Base-by-base conservation (phyloP, 2,113 vertebrate genomes). In the human (Homo sapiens) region DNA sequence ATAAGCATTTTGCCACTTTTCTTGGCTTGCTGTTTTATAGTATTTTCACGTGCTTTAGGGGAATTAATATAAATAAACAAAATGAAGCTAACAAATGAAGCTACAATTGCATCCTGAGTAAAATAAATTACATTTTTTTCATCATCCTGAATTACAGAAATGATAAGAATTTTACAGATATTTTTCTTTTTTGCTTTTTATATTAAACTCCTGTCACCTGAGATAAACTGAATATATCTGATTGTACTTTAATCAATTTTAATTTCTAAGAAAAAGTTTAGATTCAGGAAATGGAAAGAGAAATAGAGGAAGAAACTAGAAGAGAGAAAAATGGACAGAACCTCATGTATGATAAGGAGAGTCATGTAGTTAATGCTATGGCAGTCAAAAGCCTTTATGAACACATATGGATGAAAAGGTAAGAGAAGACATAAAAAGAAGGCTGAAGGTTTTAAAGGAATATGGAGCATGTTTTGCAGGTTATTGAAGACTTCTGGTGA, bases 391-490 rank as follows among this genome's bases (percentile, higher is more conserved):
- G 23, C 10, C 11, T 55, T 89, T 45, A 30, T 4, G 30, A 83
- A 83, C 12, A 25, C 4, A 30, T 14, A 6, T 73, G 45, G 8
- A 40, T 1, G 4, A 2, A 86, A 40, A 91, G 17, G 7, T 43
- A 32, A 92, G 7, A 76, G 1, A 57, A 14, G 17, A 3, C 3
- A 45, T 66, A 52, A 52, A 38, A 43, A 30, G 8, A 50, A 38
- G 1, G 17, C 10, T 43, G 68, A 72, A 83, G 11, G 6, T 68
- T 93, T 94, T 48, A 80, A 82, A 76, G 5, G 14, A 27, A 17
- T 38, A 5, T 40, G 8, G 9, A 40, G 1, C 18, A 32, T 43
- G 32, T 4, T 43, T 32, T 70, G 4, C 1, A 72, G 2, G 0
- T 43, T 32, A 80, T 16, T 48, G 22, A 45, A 75, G 13, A 20